phyloP scores from a whole-genome alignment of 2,797 vertebrate species.

The Smutsia gigantea region DNA sequence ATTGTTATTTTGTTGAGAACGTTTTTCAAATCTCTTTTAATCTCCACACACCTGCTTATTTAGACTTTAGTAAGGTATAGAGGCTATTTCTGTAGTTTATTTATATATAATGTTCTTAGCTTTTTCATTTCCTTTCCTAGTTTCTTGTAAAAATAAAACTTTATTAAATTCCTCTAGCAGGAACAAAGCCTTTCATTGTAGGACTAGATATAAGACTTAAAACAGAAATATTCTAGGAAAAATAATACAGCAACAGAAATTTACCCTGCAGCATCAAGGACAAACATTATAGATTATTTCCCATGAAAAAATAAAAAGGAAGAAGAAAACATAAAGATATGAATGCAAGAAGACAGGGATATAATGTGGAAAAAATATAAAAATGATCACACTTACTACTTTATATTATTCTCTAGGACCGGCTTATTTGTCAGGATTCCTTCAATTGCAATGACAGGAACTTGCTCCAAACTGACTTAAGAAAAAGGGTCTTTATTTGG shows the following conservation, averaged over 20 bases:
- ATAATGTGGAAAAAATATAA: not conserved
- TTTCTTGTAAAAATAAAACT: too few relatives aligned
- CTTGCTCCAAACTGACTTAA: not conserved
- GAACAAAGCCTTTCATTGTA: not conserved
- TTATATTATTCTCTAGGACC: not conserved
- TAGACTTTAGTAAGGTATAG: not conserved
- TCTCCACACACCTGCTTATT: not conserved
- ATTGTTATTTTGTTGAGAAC: not conserved
- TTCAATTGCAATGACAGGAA: not conserved
- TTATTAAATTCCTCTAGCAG: not conserved
- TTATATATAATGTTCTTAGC: too few relatives aligned
- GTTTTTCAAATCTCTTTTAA: not conserved
- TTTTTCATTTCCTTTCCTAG: too few relatives aligned
- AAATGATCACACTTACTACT: not conserved
- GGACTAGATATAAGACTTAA: not conserved
- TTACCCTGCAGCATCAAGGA: not conserved
- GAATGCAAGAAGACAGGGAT: not conserved
- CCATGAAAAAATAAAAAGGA: not conserved
- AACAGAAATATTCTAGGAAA: not conserved
- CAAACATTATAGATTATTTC: not conserved
- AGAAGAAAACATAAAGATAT: not conserved
- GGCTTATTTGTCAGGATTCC: not conserved
- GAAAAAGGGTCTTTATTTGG: not conserved
- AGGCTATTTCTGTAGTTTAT: too few relatives aligned
- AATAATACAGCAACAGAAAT: not conserved